Evolutionary conservation across 1,140 invertebrate species (phyloP), one percentile per base, ranked within the genome.

Genomic region (Antheraea pernyi): DNA sequence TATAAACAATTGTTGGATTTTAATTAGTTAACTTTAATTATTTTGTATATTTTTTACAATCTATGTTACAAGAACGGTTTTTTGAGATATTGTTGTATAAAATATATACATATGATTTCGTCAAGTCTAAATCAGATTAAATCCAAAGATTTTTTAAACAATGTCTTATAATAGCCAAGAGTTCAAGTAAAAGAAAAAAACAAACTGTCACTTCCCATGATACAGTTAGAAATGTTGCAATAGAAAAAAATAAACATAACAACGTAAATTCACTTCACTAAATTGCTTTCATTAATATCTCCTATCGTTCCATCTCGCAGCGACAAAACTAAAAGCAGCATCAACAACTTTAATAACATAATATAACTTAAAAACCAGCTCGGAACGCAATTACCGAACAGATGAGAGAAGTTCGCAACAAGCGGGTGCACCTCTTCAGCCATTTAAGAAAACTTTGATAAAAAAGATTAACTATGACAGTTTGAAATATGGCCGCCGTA

Each of bases 381-480:
- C 76, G 42, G 71, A 87, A 88, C 78, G 82, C 80, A 89, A 91
- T 87, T 90, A 88, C 79, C 73, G 78, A 77, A 79, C 80, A 83
- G 83, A 85, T 84, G 87, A 87, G 74, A 79, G 69, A 53, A 53
- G 79, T 80, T 74, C 78, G 71, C 76, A 78, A 53, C 46, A 53
- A 53, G 83, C 86, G 83, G 86, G 82, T 89, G 88, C 85, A 87
- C 78, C 85, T 82, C 85, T 85, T 84, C 81, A 71, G 72, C 79
- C 82, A 74, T 89, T 91, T 88, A 88, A 84, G 85, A 83, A 30
- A 91, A 92, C 88, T 92, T 90, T 89, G 88, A 91, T 91, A 92
- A 91, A 92, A 42, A 89, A 92, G 89, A 92, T 92, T 92, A 92
- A 91, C 79, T 91, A 89, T 90, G 89, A 90, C 89, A 92, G 84